A percentile compares a stretch with the other conserved stretches of the same genome.
Evolutionary conservation across 2,888 invertebrate species (phyloP).

Genomic region (Chydorus sphaericus): DNA sequence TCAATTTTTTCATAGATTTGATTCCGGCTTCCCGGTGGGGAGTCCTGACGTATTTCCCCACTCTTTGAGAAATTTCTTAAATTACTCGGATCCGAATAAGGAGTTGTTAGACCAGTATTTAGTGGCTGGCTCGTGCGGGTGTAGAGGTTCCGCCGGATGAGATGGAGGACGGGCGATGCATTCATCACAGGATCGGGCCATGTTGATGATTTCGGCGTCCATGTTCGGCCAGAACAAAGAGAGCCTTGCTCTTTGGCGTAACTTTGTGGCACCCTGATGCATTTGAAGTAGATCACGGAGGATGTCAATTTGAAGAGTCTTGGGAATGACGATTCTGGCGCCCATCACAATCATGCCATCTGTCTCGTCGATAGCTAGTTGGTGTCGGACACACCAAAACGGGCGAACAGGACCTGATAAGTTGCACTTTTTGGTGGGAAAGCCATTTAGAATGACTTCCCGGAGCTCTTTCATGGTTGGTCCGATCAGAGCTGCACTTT

Average conservation of each 20-base stretch:
- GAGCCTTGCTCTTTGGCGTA: neutral
- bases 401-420: neutral
- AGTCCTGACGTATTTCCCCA: too few species aligned
- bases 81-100: too few species aligned
- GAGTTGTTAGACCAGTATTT: too few species aligned
- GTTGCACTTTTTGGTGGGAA: constrained; percentile 3
- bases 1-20: constrained; percentile 1
- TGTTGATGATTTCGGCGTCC: constrained; percentile 1
- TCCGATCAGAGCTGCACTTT: neutral
- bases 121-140: neutral
- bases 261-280: constrained; percentile 2
- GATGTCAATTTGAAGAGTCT: neutral
- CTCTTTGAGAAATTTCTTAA: too few species aligned
- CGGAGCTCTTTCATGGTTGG: neutral
- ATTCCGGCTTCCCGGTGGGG: too few species aligned
- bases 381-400: neutral
- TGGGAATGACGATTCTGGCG: neutral
- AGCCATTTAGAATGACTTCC: neutral
- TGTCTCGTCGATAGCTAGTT: neutral
- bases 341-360: constrained; percentile 3
- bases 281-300: neutral
- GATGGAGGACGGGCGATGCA: neutral
- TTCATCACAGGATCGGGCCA: neutral
- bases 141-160: neutral
- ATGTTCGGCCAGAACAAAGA: neutral